phyloP scores from a whole-genome alignment of 2,113 vertebrate species.

The Cathartes aura region DNA sequence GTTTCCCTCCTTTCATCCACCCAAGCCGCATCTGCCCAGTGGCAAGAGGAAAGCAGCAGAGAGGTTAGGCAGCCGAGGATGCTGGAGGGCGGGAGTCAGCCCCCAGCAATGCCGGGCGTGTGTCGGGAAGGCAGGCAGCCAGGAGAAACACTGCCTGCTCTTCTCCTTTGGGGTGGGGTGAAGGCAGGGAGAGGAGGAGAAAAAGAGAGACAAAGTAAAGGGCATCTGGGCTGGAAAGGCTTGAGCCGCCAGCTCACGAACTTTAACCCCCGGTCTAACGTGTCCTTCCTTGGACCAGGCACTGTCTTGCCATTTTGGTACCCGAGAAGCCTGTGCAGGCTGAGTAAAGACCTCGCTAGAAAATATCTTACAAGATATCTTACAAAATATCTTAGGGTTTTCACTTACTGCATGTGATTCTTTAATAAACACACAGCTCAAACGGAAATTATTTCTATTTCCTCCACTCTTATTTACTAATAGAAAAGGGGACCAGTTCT shows the following conservation, averaged over 20 bases:
- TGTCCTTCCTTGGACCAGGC: background rate
- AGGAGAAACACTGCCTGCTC: background rate
- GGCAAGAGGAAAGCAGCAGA: background rate
- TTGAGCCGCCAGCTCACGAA: background rate
- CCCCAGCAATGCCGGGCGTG: background rate
- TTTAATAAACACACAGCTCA: background rate
- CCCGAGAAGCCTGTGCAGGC: background rate
- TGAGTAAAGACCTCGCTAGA: background rate
- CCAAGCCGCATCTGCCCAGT: background rate
- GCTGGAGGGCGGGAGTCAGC: background rate
- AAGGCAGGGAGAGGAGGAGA: background rate
- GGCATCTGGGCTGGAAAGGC: background rate
- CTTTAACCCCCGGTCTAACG: background rate
- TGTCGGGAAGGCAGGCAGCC: background rate
- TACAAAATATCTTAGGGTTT: background rate
- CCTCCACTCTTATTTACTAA: background rate
- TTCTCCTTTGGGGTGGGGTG: background rate
- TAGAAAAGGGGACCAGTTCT: background rate
- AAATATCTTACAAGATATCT: background rate
- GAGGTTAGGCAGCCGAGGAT: background rate
- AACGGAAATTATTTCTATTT: constrained; percentile 8
- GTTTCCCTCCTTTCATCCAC: background rate
- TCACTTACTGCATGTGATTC: background rate
- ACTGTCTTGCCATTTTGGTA: background rate
- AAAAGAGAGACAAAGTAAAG: background rate